phyloP scores from a whole-genome alignment of 2,113 vertebrate species.

The Barnardius zonarius region DNA sequence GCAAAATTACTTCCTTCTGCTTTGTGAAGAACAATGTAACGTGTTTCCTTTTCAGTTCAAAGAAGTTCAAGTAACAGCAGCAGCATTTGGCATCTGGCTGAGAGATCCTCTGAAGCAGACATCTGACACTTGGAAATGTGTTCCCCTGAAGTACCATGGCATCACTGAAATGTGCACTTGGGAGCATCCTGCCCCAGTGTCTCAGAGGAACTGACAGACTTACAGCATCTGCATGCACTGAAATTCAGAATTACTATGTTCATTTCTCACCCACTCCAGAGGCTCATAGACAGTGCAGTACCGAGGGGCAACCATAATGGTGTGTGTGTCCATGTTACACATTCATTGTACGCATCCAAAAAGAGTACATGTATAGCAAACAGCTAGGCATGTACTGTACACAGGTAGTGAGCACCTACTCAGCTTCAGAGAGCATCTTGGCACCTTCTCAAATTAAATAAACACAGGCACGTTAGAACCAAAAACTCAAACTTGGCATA shows the following conservation, averaged over 20 bases:
- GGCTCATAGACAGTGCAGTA: background rate
- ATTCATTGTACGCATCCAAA: background rate
- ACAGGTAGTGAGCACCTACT: background rate
- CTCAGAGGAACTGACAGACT: background rate
- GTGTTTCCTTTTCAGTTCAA: background rate
- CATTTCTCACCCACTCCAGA: background rate
- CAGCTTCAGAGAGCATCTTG: background rate
- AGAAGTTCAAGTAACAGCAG: background rate
- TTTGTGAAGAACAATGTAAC: background rate
- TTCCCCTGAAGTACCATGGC: background rate
- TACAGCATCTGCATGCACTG: background rate
- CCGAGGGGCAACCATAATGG: background rate
- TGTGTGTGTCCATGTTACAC: background rate
- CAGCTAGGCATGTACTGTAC: background rate
- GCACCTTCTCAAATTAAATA: background rate
- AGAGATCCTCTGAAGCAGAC: background rate
- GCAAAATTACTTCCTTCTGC: background rate
- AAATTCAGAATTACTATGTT: background rate
- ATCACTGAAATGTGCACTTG: fast-evolving
- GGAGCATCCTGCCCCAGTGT: background rate
- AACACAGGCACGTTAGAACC: background rate
- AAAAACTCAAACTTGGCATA: background rate
- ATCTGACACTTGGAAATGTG: background rate
- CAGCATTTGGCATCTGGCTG: background rate
- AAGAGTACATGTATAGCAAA: background rate